Conservation (phyloP, 2,113 vertebrate genomes). For the Callorhinus ursinus region DNA sequence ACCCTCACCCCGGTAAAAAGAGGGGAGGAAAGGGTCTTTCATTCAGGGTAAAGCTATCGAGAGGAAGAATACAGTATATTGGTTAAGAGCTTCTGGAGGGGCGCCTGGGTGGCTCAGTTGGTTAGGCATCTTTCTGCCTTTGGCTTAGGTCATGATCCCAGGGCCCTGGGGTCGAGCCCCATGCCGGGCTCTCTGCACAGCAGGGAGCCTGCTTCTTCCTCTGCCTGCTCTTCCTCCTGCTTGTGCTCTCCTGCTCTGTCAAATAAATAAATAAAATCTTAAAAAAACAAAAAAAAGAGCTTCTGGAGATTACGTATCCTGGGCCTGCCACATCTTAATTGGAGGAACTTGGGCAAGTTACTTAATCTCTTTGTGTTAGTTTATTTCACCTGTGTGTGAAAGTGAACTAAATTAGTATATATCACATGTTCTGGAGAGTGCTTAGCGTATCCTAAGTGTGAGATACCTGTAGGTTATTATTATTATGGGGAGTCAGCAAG, state of each 20-base stretch:
- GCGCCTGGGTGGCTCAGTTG: no score
- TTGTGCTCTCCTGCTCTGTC: background rate
- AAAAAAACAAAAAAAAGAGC: background rate
- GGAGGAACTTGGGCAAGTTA: background rate
- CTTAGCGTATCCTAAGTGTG: background rate
- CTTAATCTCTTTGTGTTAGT: background rate
- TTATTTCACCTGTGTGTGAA: background rate
- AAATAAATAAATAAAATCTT: background rate
- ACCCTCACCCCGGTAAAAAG: background rate
- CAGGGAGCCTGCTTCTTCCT: background rate
- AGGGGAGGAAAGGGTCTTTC: background rate
- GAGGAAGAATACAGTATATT: background rate
- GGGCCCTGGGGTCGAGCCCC: no score
- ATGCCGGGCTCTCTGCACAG: background rate
- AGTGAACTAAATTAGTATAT: background rate
- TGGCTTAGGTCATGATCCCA: no score
- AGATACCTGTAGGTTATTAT: background rate
- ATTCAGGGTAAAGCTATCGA: background rate
- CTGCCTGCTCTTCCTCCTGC: background rate
- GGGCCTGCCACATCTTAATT: background rate
- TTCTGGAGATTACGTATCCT: background rate
- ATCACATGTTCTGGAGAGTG: background rate
- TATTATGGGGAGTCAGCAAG: background rate
- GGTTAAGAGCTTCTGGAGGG: background rate
- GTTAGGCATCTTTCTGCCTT: no score